phyloP scores from a whole-genome alignment of 2,888 invertebrate genomes.

The Papilio elwesi region DNA sequence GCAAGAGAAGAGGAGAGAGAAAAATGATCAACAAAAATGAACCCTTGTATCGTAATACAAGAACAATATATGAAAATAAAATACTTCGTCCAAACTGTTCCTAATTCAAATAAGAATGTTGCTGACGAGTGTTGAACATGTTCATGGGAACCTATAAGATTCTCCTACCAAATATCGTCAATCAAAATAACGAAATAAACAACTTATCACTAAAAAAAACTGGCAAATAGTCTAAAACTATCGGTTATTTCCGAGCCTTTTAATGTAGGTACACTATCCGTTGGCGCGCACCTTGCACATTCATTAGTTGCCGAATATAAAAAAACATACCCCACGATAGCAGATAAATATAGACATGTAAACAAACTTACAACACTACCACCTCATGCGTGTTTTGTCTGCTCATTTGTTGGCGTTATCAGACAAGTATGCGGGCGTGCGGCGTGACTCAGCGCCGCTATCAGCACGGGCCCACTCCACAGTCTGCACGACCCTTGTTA shows the following conservation, averaged over 20 bases:
- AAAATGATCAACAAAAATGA: too few relatives aligned
- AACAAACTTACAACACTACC: neutral
- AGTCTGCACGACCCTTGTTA: too few relatives aligned
- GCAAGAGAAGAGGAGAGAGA: too few relatives aligned
- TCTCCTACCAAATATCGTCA: too few relatives aligned
- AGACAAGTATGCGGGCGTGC: constrained; percentile 12
- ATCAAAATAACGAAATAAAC: too few relatives aligned
- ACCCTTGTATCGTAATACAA: too few relatives aligned
- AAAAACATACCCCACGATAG: neutral
- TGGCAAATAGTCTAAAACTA: neutral
- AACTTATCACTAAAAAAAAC: too few relatives aligned
- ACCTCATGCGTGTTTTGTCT: neutral
- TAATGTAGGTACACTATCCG: neutral
- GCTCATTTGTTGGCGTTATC: constrained; percentile 1
- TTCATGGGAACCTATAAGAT: too few relatives aligned
- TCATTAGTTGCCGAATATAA: neutral
- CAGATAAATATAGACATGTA: constrained; percentile 5
- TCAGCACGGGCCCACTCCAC: neutral
- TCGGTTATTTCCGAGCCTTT: neutral
- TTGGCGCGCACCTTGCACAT: neutral
- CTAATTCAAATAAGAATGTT: too few relatives aligned
- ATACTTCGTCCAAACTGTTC: too few relatives aligned
- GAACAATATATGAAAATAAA: too few relatives aligned
- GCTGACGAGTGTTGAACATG: too few relatives aligned
- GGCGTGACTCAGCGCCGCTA: constrained; percentile 9